These are phyloP conservation scores for Hipposideros larvatus DNA, from an alignment of 2,797 vertebrate genomes.

Conservation along the genomic window DNA sequence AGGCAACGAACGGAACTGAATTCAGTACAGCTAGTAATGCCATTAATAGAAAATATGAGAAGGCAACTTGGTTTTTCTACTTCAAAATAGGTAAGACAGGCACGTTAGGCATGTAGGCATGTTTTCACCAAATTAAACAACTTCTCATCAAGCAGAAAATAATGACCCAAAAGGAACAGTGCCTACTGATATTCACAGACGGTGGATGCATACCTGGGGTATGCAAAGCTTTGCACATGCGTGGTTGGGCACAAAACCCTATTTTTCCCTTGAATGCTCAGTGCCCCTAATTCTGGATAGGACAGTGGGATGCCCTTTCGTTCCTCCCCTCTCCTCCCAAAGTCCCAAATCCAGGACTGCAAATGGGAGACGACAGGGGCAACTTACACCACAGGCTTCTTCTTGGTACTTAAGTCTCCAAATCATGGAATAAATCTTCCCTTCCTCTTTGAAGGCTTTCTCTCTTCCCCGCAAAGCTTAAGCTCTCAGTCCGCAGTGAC, in stretches of 20 bases:
- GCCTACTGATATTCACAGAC: neutral
- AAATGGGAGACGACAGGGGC: neutral
- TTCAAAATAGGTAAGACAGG: neutral
- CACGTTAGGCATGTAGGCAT: neutral
- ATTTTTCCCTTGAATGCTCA: neutral
- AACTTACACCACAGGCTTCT: neutral
- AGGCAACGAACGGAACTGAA: neutral
- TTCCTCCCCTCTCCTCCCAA: no score
- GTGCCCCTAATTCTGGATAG: neutral
- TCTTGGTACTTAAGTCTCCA: neutral
- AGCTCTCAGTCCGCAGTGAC: neutral
- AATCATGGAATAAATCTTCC: no score
- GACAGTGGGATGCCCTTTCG: neutral
- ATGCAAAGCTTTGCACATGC: neutral
- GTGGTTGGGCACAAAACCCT: neutral
- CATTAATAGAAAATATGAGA: neutral
- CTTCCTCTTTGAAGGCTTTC: neutral
- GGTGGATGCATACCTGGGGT: neutral
- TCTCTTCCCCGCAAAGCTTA: neutral
- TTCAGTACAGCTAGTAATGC: neutral
- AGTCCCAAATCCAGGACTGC: neutral
- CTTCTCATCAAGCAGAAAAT: slow-evolving; percentile 25
- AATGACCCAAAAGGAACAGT: neutral
- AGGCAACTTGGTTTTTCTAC: neutral
- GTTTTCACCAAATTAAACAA: neutral